Evolutionary conservation across 2,888 invertebrate genomes (phyloP).

Genomic region (Thumatha senex): DNA sequence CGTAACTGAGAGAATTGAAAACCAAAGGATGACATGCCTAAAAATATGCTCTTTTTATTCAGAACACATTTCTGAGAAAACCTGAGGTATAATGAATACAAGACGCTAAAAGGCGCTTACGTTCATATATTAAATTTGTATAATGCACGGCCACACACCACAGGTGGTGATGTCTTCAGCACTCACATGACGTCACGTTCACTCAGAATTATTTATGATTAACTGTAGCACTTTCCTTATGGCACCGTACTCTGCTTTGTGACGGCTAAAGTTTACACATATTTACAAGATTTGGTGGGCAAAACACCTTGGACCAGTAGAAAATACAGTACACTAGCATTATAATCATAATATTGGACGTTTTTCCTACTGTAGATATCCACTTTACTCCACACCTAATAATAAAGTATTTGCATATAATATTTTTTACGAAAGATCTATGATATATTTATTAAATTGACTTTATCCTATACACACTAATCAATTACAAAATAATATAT

Average conservation of each 20-base stretch:
- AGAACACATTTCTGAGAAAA: too few species aligned
- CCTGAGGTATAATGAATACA: background rate
- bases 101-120: background rate
- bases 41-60: background rate
- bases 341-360: too few species aligned
- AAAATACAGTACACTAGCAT: background rate
- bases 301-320: background rate
- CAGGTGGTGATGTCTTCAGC: slow-evolving; percentile 5
- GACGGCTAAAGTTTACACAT: background rate
- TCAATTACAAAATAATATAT: too few species aligned
- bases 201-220: slow-evolving; percentile 7
- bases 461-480: too few species aligned
- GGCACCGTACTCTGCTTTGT: slow-evolving; percentile 2
- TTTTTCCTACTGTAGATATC: too few species aligned
- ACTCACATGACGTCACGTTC: slow-evolving; percentile 3
- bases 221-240: slow-evolving; percentile 3
- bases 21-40: background rate
- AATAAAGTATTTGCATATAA: too few species aligned
- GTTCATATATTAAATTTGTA: slow-evolving; percentile 3
- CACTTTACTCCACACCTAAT: too few species aligned
- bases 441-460: too few species aligned
- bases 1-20: too few species aligned
- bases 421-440: too few species aligned
- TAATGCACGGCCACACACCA: slow-evolving; percentile 2
- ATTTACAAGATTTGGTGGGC: background rate